phyloP scores from a whole-genome alignment of 2,797 vertebrate genomes.

The Heteromormyrus szaboi region DNA sequence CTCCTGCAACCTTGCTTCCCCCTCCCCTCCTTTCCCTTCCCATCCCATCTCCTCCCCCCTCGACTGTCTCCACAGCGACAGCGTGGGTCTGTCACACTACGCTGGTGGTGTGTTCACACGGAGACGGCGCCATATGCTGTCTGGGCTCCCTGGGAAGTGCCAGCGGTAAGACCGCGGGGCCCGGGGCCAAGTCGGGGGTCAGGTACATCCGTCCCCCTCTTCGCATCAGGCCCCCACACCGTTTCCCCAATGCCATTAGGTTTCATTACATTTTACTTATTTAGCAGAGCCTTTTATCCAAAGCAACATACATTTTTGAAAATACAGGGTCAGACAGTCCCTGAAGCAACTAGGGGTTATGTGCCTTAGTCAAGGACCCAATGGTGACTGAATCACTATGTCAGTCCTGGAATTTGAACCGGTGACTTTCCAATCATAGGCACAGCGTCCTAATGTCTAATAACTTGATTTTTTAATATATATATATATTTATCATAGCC shows the following conservation, averaged over 20 bases:
- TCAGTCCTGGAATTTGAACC: background rate
- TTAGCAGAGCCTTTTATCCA: background rate
- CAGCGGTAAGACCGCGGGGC: constrained; percentile 37
- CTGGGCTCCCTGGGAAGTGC: constrained; percentile 53
- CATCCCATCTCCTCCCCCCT: constrained; percentile 4
- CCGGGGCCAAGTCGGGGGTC: constrained; percentile 25
- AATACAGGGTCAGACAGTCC: background rate
- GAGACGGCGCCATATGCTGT: constrained; percentile 71
- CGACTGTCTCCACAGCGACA: constrained; percentile 28
- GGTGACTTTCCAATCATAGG: background rate
- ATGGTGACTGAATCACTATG: background rate
- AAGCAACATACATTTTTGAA: background rate
- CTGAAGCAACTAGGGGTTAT: background rate
- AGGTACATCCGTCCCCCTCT: background rate
- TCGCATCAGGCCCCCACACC: background rate
- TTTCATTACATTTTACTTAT: background rate
- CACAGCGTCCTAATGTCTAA: background rate
- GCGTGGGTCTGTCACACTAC: constrained; percentile 49
- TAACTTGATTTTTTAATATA: background rate
- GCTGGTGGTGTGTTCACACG: constrained; percentile 59
- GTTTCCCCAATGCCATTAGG: background rate
- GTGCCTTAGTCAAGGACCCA: background rate
- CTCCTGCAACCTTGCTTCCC: background rate
- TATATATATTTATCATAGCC: background rate
- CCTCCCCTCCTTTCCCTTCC: constrained; percentile 12